phyloP scores from a whole-genome alignment of 2,888 invertebrate genomes.

The Cheilosia vernalis region DNA sequence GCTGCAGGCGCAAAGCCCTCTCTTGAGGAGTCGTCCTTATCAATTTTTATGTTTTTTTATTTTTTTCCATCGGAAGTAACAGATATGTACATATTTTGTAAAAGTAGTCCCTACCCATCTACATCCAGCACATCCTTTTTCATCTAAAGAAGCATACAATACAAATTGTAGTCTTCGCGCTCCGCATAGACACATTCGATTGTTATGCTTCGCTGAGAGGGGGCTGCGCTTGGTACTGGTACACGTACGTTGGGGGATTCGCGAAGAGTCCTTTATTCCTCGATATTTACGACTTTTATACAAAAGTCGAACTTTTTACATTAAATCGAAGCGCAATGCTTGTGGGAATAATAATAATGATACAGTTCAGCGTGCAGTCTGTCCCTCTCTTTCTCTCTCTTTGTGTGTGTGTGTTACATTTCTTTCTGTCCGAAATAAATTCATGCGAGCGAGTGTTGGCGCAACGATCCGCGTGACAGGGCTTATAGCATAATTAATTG shows the following conservation, averaged over 20 bases:
- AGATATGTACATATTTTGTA: conserved; percentile 14
- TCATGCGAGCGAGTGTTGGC: conserved; percentile 37
- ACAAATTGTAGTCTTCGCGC: conserved; percentile 42
- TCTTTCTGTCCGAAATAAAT: not conserved
- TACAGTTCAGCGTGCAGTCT: conserved; percentile 29
- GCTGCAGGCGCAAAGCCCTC: conserved; percentile 42
- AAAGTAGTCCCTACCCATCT: conserved; percentile 13
- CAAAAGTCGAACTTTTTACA: conserved; percentile 70
- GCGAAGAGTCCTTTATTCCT: conserved; percentile 52
- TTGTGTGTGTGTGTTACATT: not conserved
- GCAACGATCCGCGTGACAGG: conserved; percentile 65
- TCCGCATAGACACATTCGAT: conserved; percentile 57
- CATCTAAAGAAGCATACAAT: conserved; percentile 30
- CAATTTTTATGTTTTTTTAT: not conserved
- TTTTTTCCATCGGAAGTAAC: conserved; percentile 6
- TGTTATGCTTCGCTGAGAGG: conserved; percentile 59
- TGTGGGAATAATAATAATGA: conserved; percentile 73
- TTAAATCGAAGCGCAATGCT: conserved; percentile 70
- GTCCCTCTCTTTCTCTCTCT: conserved; percentile 1
- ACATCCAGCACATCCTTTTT: conserved; percentile 24
- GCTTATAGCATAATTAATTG: conserved; percentile 73
- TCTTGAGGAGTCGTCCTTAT: conserved; percentile 42
- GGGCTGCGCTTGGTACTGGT: not conserved
- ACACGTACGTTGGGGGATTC: not conserved
- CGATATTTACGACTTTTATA: conserved; percentile 66